Conservation (phyloP, 2,888 invertebrate species). For the Idaea straminata region DNA sequence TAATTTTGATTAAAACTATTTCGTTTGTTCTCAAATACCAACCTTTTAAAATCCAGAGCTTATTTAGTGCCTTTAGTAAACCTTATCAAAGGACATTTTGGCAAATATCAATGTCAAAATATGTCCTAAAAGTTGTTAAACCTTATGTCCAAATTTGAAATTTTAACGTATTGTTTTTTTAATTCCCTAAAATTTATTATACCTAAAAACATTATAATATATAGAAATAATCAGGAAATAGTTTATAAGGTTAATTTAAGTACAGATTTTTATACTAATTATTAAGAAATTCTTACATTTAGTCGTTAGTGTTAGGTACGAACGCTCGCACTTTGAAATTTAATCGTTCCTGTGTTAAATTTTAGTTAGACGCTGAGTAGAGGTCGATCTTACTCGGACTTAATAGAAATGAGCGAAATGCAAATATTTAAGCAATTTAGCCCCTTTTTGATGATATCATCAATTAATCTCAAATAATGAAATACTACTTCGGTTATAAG, state of each 20-base stretch:
- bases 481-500: too few relatives aligned
- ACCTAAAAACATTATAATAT: background rate
- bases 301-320: background rate
- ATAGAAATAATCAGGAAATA: constrained; percentile 4
- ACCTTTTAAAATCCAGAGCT: constrained; percentile 19
- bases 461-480: too few relatives aligned
- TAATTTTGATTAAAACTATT: background rate
- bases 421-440: too few relatives aligned
- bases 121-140: constrained; percentile 6
- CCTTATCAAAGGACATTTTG: background rate
- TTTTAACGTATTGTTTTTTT: background rate
- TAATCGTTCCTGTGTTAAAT: too few relatives aligned
- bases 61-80: constrained; percentile 26
- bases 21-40: background rate
- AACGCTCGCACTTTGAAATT: too few relatives aligned
- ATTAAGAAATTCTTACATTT: background rate
- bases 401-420: too few relatives aligned
- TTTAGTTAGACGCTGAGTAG: too few relatives aligned
- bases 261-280: constrained; percentile 6
- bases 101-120: constrained; percentile 15
- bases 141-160: constrained; percentile 17
- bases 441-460: too few relatives aligned
- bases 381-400: too few relatives aligned
- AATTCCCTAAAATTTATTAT: background rate
- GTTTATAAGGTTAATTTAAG: constrained; percentile 12